These are phyloP conservation scores for Madoqua kirkii DNA, from an alignment of 2,113 vertebrate genomes.

Conservation along the genomic window DNA sequence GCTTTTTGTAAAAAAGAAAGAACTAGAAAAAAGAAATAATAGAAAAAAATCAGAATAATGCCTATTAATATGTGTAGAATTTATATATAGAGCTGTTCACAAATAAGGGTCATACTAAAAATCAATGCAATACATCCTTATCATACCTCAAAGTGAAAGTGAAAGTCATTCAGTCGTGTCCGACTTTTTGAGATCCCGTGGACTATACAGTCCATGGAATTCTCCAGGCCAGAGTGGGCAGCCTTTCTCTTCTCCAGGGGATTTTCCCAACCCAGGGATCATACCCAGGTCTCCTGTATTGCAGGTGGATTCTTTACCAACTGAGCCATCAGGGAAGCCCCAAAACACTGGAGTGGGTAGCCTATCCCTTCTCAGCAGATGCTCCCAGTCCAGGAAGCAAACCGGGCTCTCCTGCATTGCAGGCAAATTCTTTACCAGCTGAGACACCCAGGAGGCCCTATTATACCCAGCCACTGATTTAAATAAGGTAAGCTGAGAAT, in stretches of 20 bases:
- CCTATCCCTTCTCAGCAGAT: neutral
- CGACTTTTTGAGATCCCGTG: neutral
- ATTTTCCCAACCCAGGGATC: neutral
- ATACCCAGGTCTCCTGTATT: neutral
- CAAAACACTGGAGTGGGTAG: neutral
- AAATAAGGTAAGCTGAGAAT: neutral
- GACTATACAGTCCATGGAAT: neutral
- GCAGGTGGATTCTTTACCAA: neutral
- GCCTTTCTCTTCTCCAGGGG: neutral
- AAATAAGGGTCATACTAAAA: neutral
- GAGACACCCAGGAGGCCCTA: neutral
- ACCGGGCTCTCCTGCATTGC: neutral
- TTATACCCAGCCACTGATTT: neutral
- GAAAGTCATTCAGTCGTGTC: neutral
- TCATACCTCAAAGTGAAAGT: neutral
- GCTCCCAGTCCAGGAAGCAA: neutral
- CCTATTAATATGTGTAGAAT: neutral
- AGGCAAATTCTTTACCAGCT: neutral
- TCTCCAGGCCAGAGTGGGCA: neutral
- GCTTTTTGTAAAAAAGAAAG: neutral
- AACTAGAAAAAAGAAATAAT: neutral
- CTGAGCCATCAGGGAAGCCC: neutral
- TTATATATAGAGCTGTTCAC: neutral
- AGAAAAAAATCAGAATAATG: neutral
- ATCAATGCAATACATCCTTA: neutral